Percentiles rank a stretch among this genome's conserved stretches.
phyloP scores from a whole-genome alignment of 2,888 invertebrate species.

The Drosophila kuntzei region DNA sequence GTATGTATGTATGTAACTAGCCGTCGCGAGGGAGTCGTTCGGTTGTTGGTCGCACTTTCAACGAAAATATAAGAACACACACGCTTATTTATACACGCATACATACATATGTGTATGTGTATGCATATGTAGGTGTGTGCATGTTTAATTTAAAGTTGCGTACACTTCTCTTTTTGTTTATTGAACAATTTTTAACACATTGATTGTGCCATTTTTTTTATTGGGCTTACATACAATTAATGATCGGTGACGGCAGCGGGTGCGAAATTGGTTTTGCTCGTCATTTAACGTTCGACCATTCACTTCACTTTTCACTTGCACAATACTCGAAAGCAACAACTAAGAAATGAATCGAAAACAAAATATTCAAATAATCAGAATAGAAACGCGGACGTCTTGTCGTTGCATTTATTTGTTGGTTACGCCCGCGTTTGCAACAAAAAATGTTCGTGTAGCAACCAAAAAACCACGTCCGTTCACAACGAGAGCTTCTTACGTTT shows the following conservation, averaged over 20 bases:
- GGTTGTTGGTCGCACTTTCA: conserved; percentile 24
- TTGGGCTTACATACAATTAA: conserved; percentile 47
- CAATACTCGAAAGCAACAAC: conserved; percentile 26
- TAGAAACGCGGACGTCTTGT: conserved; percentile 41
- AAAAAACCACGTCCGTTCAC: conserved; percentile 55
- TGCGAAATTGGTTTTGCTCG: conserved; percentile 38
- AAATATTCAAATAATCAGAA: conserved; percentile 47
- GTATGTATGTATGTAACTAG: conserved; percentile 14
- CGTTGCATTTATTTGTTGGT: conserved; percentile 61
- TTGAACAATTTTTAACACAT: conserved; percentile 34
- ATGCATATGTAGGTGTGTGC: conserved; percentile 1
- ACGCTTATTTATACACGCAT: conserved; percentile 12
- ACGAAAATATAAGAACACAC: conserved; percentile 33
- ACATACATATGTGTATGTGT: conserved; percentile 2
- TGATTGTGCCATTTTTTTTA: conserved; percentile 37
- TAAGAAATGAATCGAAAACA: conserved; percentile 32
- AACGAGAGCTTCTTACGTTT: conserved; percentile 51
- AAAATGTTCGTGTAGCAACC: conserved; percentile 47
- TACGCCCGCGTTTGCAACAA: conserved; percentile 71
- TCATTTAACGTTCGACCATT: conserved; percentile 33
- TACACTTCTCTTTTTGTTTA: conserved; percentile 38
- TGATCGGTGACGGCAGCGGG: conserved; percentile 27
- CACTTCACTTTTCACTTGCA: conserved; percentile 41
- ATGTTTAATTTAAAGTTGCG: conserved; percentile 24
- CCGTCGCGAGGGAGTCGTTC: conserved; percentile 38